phyloP scores from a whole-genome alignment of 2,113 vertebrate species.

The Corvus cornix region DNA sequence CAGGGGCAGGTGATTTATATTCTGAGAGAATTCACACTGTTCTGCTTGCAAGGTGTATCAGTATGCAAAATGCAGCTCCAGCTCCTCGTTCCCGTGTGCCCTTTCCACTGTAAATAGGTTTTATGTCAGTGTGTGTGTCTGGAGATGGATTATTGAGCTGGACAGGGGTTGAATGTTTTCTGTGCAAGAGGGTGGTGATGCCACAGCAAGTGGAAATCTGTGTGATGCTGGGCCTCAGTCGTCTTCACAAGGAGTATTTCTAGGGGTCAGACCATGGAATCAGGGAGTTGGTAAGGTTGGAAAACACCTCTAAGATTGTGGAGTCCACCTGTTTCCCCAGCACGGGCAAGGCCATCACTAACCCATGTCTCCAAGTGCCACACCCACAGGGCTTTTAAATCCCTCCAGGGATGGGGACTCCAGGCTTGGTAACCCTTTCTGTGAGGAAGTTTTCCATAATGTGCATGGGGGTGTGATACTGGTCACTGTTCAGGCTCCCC shows the following conservation, averaged over 20 bases:
- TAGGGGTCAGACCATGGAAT: neutral
- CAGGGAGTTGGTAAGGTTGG: neutral
- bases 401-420: neutral
- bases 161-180: neutral
- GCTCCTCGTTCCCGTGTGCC: neutral
- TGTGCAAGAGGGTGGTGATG: neutral
- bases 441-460: neutral
- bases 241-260: fast-evolving
- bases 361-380: neutral
- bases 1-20: neutral
- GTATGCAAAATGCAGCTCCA: neutral
- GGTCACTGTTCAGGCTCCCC: neutral
- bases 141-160: neutral
- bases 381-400: neutral
- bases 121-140: neutral
- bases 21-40: neutral
- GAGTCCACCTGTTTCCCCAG: neutral
- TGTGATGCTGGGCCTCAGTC: neutral
- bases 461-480: fast-evolving
- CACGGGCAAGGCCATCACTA: fast-evolving
- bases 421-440: neutral
- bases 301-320: neutral
- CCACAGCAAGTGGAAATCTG: neutral
- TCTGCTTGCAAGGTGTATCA: neutral
- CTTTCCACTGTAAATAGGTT: neutral